Evolutionary conservation across 2,113 vertebrate genomes (phyloP).

Genomic region (Salvator merianae): DNA sequence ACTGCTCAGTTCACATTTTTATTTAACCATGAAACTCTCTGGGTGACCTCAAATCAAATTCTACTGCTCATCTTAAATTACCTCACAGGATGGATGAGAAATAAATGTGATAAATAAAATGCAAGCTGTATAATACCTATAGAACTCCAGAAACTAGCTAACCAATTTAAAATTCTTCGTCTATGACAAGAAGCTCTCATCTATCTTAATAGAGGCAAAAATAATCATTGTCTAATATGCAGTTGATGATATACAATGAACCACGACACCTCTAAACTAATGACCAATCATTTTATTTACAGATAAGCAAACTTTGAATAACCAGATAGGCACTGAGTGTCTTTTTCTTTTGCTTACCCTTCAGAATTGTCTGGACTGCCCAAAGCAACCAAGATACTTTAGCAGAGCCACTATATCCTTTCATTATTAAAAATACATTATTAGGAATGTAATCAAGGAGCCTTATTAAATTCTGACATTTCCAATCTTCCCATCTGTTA

Average conservation of each 20-base stretch:
- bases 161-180: neutral
- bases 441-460: conserved; percentile 9
- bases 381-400: conserved; percentile 51
- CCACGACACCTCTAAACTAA: conserved; percentile 59
- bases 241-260: conserved; percentile 55
- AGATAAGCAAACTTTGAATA: conserved; percentile 62
- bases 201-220: conserved; percentile 50
- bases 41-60: neutral
- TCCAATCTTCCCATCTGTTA: conserved; percentile 28
- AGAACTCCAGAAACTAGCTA: neutral
- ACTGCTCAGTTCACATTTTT: neutral
- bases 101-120: neutral
- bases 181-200: conserved; percentile 45
- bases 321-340: conserved; percentile 65
- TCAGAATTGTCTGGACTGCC: conserved; percentile 64
- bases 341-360: conserved; percentile 53
- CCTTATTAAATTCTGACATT: conserved; percentile 5
- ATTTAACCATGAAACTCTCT: neutral
- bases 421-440: conserved; percentile 40
- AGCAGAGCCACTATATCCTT: conserved; percentile 51
- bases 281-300: conserved; percentile 67
- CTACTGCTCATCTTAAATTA: neutral
- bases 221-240: conserved; percentile 54
- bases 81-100: neutral
- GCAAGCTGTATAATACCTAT: neutral